Base-by-base conservation (phyloP, 1,140 invertebrate species). In the Drosophila sp. region DNA sequence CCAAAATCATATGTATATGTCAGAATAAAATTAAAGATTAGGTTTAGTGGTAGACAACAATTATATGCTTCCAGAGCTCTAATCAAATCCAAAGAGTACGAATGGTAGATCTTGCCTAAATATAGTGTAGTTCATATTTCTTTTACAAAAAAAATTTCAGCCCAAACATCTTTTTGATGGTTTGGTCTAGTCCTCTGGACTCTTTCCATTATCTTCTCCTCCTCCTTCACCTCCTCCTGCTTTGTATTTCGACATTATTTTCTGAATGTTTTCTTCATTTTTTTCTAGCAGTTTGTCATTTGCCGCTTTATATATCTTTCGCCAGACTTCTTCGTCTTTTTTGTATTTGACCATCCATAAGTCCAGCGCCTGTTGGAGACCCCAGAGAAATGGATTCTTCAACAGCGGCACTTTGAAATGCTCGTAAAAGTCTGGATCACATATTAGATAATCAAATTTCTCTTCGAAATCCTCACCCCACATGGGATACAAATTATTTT, bases 361-460 rank as follows among this genome's bases (percentile, higher is more conserved):
- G 23, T 10, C 33, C 35, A 82, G 41, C 3, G 74, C 79, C 5
- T 63, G 0, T 6, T 35, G 6, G 0, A 82, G 60, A 1, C 3
- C 32, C 10, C 2, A 1, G 4, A 5, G 23, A n/a, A 70, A 66
- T 0, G 54, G 60, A 25, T 71, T 63, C 0, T 0, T 3, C 10
- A 70, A 1, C 0, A 40, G 1, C 0, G 79, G 75, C 3, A 66
- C 11, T 41, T 65, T 1, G 11, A 57, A 82, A 0, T 63, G 3
- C 4, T 6, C 29, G 38, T 55, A 63, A 27, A 79, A 75, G 0
- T 17, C 2, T 1, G 66, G 63, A 4, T 11, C 3, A 23, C 65
- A 82, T 4, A 82, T 62, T 1, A 82, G 30, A 3, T 11, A 11
- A 30, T 82, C 75, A 29, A 82, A 82, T 0, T 32, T 40, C 0